phyloP scores from a whole-genome alignment of 2,797 vertebrate genomes.

The Megaceryle alcyon region DNA sequence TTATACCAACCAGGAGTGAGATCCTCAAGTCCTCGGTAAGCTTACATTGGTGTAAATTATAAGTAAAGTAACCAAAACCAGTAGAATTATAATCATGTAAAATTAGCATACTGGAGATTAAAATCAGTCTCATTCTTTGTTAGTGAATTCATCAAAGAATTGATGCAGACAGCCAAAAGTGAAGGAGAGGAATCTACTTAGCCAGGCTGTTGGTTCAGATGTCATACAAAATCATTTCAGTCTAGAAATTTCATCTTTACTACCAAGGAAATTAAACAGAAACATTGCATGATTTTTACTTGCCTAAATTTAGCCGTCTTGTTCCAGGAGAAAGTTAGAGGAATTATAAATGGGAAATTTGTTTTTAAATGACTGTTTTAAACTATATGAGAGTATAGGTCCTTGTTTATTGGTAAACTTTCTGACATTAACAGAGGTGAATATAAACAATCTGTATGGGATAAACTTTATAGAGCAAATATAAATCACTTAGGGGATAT shows the following conservation, averaged over 20 bases:
- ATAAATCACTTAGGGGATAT: not conserved
- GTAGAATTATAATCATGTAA: not conserved
- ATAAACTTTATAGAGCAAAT: not conserved
- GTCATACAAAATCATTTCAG: constrained; percentile 73
- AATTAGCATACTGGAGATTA: not conserved
- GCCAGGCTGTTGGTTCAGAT: constrained; percentile 64
- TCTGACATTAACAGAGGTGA: not conserved
- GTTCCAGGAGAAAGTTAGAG: constrained; percentile 39
- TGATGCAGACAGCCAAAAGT: constrained; percentile 66
- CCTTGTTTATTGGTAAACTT: not conserved
- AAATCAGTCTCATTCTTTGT: not conserved
- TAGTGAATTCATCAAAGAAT: constrained; percentile 56
- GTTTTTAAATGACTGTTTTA: not conserved
- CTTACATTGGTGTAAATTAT: not conserved
- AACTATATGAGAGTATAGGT: not conserved
- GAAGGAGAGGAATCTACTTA: constrained; percentile 65
- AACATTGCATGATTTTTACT: constrained; percentile 66
- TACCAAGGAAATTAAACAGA: constrained; percentile 79
- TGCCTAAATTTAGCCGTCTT: constrained; percentile 45
- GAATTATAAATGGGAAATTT: not conserved
- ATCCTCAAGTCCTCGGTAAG: not conserved
- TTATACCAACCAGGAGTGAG: not conserved
- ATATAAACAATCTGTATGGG: not conserved
- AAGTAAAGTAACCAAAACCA: not conserved
- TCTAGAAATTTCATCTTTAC: constrained; percentile 68